Evolutionary conservation across 2,113 vertebrate genomes (phyloP), one percentile per base, ranked within the genome.

Genomic region (Apaloderma vittatum): DNA sequence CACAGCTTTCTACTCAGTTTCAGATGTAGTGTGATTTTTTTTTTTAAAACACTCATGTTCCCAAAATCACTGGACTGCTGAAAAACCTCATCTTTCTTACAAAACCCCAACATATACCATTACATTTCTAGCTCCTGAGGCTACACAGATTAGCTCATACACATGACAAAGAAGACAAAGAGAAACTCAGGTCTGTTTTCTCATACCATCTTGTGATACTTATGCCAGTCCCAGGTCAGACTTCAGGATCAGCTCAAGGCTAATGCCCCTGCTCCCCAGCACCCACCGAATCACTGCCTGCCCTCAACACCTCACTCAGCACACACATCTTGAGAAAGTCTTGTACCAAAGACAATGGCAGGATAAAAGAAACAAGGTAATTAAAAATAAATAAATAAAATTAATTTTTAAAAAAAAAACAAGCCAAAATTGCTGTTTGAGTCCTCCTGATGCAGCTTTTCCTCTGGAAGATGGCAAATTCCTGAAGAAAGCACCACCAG

Each of bases 91-190:
- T 17, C 22, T 51, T 67, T 74, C 20, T 51, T 78, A 5, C 6
- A 37, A 75, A 66, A 62, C 26, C 15, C 18, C 12, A 8, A 3
- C 1, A 8, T 0, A 8, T 1, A 26, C 17, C 13, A 20, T 52
- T 62, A 49, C 1, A 0, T 73, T 62, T 29, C 67, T 45, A 72
- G 32, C 20, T 52, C 24, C 43, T 54, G 32, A 27, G 26, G 22
- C 66, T 86, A 24, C 49, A 66, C 18, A 79, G 45, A 61, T 57
- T 49, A 72, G 20, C 34, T 94, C 61, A 73, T 29, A 90, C 62
- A 48, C 8, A n/a, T 6, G 8, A 70, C 15, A 59, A 70, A 74
- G 34, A 48, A 0, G 3, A 40, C 7, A 43, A 83, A 82, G 16
- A 68, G n/a, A 87, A 91, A n/a, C 1, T 2, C 15, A 27, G 10